These are phyloP conservation scores for Patella caerulea DNA, from an alignment of 2,888 invertebrate species.

Conservation along the genomic window DNA sequence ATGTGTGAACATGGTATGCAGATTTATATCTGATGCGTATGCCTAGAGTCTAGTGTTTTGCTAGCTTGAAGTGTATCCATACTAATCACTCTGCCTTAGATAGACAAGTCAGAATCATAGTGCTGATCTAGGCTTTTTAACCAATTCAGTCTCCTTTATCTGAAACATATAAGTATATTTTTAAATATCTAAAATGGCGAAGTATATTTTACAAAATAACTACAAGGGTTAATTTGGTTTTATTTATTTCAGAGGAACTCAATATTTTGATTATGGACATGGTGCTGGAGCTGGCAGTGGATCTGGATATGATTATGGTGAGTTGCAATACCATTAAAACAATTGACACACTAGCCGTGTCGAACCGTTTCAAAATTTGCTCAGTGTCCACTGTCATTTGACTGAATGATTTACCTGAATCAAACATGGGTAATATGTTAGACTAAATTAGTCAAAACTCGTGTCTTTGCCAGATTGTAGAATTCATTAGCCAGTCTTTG, in stretches of 20 bases:
- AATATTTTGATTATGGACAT: slow-evolving; percentile 62
- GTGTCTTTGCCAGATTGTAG: too few relatives aligned
- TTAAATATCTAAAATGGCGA: slow-evolving; percentile 19
- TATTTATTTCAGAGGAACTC: slow-evolving; percentile 50
- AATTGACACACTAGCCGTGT: neutral
- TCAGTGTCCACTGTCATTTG: neutral
- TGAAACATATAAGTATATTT: slow-evolving; percentile 29
- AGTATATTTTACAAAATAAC: neutral
- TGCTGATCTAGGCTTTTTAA: slow-evolving; percentile 40
- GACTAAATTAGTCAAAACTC: too few relatives aligned
- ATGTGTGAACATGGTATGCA: neutral
- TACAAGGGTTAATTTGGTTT: neutral
- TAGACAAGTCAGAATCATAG: slow-evolving; percentile 46
- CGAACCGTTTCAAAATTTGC: neutral
- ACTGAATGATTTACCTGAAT: too few relatives aligned
- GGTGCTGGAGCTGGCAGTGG: slow-evolving; percentile 43
- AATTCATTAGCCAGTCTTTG: too few relatives aligned
- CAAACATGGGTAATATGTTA: too few relatives aligned
- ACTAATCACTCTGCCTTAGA: slow-evolving; percentile 25
- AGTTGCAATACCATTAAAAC: neutral
- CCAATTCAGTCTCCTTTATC: slow-evolving; percentile 42
- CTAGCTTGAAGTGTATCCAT: slow-evolving; percentile 25
- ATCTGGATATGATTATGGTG: slow-evolving; percentile 24
- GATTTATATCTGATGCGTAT: neutral
- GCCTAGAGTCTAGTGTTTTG: slow-evolving; percentile 29